phyloP scores from a whole-genome alignment of 2,888 invertebrate genomes.

The Melieria crassipennis region DNA sequence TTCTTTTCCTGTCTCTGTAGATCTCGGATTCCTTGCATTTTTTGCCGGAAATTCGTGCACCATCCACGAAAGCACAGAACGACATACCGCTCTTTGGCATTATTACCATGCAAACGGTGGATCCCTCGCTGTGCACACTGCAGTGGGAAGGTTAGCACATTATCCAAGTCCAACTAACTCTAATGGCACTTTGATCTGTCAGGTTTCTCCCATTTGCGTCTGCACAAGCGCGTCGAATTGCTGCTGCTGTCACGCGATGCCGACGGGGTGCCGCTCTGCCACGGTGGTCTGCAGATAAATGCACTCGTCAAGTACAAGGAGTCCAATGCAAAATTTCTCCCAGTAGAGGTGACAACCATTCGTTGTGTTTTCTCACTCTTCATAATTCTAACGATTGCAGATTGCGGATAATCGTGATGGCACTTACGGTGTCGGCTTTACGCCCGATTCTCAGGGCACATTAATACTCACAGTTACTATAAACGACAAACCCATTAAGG shows the following conservation, averaged over 20 bases:
- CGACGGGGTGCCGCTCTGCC: conserved; percentile 72
- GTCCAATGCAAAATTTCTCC: conserved; percentile 65
- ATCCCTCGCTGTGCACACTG: conserved; percentile 71
- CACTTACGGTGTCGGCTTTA: conserved; percentile 71
- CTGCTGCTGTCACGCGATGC: conserved; percentile 72
- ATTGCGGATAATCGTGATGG: conserved; percentile 74
- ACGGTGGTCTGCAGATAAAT: conserved; percentile 73
- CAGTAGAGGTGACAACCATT: conserved; percentile 63
- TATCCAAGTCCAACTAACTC: background rate
- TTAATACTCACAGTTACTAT: conserved; percentile 72
- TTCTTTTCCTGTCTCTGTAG: conserved; percentile 41
- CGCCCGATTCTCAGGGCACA: conserved; percentile 73
- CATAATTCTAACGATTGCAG: conserved; percentile 44
- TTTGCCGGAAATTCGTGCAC: conserved; percentile 68
- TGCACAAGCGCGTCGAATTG: conserved; percentile 72
- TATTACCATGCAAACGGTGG: conserved; percentile 73
- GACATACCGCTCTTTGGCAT: conserved; percentile 69
- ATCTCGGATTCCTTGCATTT: conserved; percentile 69
- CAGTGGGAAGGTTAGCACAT: conserved; percentile 61
- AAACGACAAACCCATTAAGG: conserved; percentile 75
- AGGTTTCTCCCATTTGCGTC: conserved; percentile 67
- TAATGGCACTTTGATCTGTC: conserved; percentile 1
- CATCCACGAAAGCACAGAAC: conserved; percentile 61
- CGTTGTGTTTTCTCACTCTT: background rate
- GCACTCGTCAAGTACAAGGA: conserved; percentile 69